Evolutionary conservation across 2,113 vertebrate genomes (phyloP).

Genomic region (Eretmochelys imbricata): DNA sequence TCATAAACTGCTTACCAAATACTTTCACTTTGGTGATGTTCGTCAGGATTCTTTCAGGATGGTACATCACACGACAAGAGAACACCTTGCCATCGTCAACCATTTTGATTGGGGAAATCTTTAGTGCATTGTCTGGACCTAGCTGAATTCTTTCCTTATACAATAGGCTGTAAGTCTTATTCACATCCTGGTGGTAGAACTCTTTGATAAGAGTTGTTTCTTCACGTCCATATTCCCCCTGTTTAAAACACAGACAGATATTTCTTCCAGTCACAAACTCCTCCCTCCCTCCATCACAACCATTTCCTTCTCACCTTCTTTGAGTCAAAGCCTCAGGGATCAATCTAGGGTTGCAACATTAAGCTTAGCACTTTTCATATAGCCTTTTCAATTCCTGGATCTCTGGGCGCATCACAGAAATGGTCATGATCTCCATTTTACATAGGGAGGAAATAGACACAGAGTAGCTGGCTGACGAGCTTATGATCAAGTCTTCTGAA

Average conservation of each 20-base stretch:
- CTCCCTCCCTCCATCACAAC: not conserved
- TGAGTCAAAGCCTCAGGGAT: conserved; percentile 18
- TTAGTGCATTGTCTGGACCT: not conserved
- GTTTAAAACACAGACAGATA: not conserved
- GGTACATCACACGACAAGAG: conserved; percentile 8
- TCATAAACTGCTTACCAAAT: conserved; percentile 62
- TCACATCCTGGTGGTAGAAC: not conserved
- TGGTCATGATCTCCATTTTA: not conserved
- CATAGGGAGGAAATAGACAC: not conserved
- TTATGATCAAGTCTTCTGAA: not conserved
- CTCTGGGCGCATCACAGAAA: not conserved
- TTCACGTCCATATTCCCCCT: conserved; percentile 58
- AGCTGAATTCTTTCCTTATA: conserved; percentile 27
- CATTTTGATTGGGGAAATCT: conserved; percentile 57
- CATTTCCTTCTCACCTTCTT: not conserved
- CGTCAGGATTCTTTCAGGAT: conserved; percentile 32
- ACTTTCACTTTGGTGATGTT: conserved; percentile 68
- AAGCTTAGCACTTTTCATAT: not conserved
- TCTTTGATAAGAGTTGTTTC: conserved; percentile 54
- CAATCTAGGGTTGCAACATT: not conserved
- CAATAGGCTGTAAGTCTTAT: fast-evolving
- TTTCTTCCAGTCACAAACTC: not conserved
- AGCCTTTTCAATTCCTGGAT: not conserved
- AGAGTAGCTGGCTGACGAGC: not conserved
- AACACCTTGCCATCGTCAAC: conserved; percentile 60